Percentiles rank a stretch among this genome's conserved stretches.
These are phyloP conservation scores for Dendrocincla tyrannina DNA, from an alignment of 2,797 vertebrate genomes.

Conservation along the genomic window DNA sequence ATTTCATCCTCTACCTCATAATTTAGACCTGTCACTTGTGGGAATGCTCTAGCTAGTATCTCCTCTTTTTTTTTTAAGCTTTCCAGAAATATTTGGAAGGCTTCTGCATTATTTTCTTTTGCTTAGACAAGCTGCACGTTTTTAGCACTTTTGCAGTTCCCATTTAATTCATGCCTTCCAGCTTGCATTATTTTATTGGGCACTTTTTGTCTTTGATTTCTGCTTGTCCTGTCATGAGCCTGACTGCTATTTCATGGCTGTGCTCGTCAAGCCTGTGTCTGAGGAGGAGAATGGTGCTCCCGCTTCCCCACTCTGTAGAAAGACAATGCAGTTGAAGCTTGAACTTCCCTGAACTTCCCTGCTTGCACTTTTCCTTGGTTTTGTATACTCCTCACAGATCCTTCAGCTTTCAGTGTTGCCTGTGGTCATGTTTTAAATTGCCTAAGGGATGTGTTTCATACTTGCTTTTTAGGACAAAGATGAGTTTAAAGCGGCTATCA, in stretches of 20 bases:
- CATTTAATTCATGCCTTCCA: not conserved
- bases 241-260: not conserved
- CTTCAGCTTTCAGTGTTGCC: not conserved
- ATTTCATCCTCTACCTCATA: constrained; percentile 1
- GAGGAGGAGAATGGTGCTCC: not conserved
- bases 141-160: not conserved
- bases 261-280: not conserved
- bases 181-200: not conserved
- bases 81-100: not conserved
- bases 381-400: not conserved
- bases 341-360: not conserved
- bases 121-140: not conserved
- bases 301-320: not conserved
- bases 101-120: not conserved
- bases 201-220: not conserved
- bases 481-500: not conserved
- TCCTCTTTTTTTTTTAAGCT: not conserved
- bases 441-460: rapidly evolving
- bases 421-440: not conserved
- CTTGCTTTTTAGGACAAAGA: not conserved
- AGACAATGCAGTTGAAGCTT: not conserved
- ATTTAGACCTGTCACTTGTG: constrained; percentile 6
- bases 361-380: not conserved
- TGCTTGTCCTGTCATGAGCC: not conserved
- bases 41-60: not conserved